Base-by-base conservation (phyloP, 2,888 invertebrate species). In the Chalcis sispes region DNA sequence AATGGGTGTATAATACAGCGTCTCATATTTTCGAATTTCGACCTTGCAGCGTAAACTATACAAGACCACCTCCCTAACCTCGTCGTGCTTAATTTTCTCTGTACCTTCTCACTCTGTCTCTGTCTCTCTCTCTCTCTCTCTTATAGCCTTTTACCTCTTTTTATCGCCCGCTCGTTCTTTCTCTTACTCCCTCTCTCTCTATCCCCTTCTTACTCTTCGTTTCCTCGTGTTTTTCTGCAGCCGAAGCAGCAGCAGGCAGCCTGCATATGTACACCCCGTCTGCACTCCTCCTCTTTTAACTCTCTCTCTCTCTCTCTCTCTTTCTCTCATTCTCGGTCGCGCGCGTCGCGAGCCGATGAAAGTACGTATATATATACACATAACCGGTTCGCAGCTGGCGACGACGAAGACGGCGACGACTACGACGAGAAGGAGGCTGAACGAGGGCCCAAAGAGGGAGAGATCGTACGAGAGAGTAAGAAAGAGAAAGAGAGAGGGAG, bases 301-400 rank as follows among this genome's bases (percentile, higher is more conserved):
- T n/a, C n/a, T n/a, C n/a, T n/a, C n/a, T n/a, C n/a, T n/a, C n/a
- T n/a, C n/a, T n/a, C n/a, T n/a, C n/a, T n/a, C n/a, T n/a, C n/a
- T n/a, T n/a, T n/a, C n/a, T n/a, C n/a, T n/a, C n/a, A n/a, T 13
- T 58, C 56, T 58, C 36, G 20, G 27, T 15, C 42, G 23, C 62
- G 61, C 15, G 54, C 27, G 25, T 40, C 50, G 52, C 36, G 23
- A 50, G 67, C 58, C 42, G 29, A 71, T 72, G 46, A 32, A 73
- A 13, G 25, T 58, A 48, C 18, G 32, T 18, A 52, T 52, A 65
- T 64, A 72, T 48, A 66, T 32, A 61, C 29, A 65, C 48, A 73
- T 87, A 87, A 87, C 87, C 87, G 87, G 87, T 87, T 87, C 86
- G 87, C 87, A 87, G 87, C 87, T 87, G 87, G 86, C 75, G 79